Evolutionary conservation across 2,888 invertebrate genomes (phyloP), one percentile per base, ranked within the genome.

Genomic region (Acleris literana): DNA sequence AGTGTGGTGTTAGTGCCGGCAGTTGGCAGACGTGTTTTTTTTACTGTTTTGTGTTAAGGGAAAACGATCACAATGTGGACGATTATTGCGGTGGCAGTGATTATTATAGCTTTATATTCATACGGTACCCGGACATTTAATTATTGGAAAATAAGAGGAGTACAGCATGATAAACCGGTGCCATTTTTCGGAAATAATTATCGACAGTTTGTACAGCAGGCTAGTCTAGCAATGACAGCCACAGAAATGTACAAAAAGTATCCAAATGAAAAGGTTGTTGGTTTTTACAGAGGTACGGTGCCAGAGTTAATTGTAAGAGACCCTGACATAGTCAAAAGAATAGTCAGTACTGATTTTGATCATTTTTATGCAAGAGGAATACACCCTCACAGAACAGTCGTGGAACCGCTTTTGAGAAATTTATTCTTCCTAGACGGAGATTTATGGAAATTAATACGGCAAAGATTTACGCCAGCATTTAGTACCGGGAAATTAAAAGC

Each of bases 391-490:
- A 86, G 83, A 70, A 85, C 76, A 39, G 85, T 84, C 3, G 77
- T 85, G 5, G 90, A 92, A 72, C 90, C 89, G 0, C 72, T 92
- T 63, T 46, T 90, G 48, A 85, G 80, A 71, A 92, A 91, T 71
- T 73, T 92, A 60, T 91, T 91, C 68, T 86, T 88, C 63, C 87
- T 85, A 54, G 91, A 90, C 62, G 90, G 91, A 9, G 91, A 91
- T 67, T 70, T 84, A 46, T 92, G 92, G 92, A 82, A 80, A 18
- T 76, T 90, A 59, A 78, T 90, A 20, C 79, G 92, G 69, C 87
- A 90, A 57, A 78, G 88, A 64, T 87, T 92, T 63, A 88, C 87
- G 9, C 86, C 88, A 0, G 86, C 86, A 5, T 92, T 92, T 61
- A 90, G 89, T 67, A 84, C 87, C 1, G 87, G 83, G 2, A 92